Conservation (phyloP, 2,113 vertebrate genomes). For the Callipepla californica region DNA sequence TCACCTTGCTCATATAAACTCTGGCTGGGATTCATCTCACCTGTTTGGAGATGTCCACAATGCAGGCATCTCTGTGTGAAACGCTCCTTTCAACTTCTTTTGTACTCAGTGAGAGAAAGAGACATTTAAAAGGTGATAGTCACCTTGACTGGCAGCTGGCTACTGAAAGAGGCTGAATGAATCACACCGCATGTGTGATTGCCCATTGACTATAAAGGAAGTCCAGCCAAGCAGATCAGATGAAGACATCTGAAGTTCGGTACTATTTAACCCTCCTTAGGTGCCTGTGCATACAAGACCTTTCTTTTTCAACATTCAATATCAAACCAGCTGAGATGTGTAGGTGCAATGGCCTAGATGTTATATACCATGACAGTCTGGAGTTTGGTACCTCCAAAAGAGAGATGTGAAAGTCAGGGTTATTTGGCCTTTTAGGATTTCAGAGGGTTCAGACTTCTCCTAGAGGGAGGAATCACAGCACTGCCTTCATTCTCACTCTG, state of each 20-base stretch:
- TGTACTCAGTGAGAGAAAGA: neutral
- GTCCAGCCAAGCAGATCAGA: neutral
- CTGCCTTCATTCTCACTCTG: neutral
- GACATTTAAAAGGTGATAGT: neutral
- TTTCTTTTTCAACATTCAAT: neutral
- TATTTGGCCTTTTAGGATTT: neutral
- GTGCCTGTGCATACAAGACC: neutral
- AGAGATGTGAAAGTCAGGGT: neutral
- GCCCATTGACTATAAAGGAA: neutral
- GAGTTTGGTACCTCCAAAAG: neutral
- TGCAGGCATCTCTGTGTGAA: neutral
- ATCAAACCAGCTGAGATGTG: neutral
- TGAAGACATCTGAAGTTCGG: neutral
- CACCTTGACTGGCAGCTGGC: neutral
- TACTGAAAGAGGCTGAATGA: neutral
- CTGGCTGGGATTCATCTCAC: neutral
- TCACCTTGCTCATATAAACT: neutral
- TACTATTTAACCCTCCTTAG: neutral
- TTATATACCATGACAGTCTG: neutral
- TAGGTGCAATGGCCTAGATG: neutral
- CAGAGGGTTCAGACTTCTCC: neutral
- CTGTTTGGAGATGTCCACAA: neutral
- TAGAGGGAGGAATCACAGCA: neutral
- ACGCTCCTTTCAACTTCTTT: neutral
- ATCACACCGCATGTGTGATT: neutral